Evolutionary conservation across 1,140 invertebrate genomes (phyloP), one percentile per base, ranked within the genome.

Genomic region (Mycetomoellerius zeteki): DNA sequence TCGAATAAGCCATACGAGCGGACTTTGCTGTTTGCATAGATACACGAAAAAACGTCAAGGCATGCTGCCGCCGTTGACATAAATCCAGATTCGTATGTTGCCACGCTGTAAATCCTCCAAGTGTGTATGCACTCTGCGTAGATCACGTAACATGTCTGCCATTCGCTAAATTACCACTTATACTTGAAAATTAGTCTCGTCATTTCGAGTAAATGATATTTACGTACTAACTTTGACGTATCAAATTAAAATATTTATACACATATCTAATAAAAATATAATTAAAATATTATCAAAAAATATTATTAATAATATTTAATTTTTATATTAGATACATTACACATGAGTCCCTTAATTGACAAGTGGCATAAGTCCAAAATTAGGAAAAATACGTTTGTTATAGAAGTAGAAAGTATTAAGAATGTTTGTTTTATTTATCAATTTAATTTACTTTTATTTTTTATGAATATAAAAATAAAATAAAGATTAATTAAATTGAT

Each of bases 41-140:
- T 56, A 27, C 24, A 16, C 27, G 43, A 12, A n/a, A 52, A 21
- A 30, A 16, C 24, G 58, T 54, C 58, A 73, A 54, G 73, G 24
- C 24, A 69, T 12, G 1, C 21, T 52, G 12, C 43, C 56, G 14
- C 4, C 56, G 56, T 89, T 87, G 71, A 47, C 72, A 33, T 65
- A 65, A 81, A 89, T 88, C 69, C 56, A 47, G 77, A 89, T 87
- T 90, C 77, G 56, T 77, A 67, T 37, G 58, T 72, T 78, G 64
- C 77, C 37, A 37, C 56, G 30, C 64, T 24, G 24, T 73, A 84
- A 84, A 84, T 75, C 54, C 54, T 60, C 24, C 69, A 37, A 56
- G n/a, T 75, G 30, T 60, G 30, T 75, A 58, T 62, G 37, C 37
- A 33, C 14, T 43, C 16, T 60, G 69, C n/a, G 52, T 19, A 60